A percentile compares a stretch with the other conserved stretches of the same genome.
Evolutionary conservation across 2,797 vertebrate species (phyloP).

Genomic region (Rachycentron canadum): DNA sequence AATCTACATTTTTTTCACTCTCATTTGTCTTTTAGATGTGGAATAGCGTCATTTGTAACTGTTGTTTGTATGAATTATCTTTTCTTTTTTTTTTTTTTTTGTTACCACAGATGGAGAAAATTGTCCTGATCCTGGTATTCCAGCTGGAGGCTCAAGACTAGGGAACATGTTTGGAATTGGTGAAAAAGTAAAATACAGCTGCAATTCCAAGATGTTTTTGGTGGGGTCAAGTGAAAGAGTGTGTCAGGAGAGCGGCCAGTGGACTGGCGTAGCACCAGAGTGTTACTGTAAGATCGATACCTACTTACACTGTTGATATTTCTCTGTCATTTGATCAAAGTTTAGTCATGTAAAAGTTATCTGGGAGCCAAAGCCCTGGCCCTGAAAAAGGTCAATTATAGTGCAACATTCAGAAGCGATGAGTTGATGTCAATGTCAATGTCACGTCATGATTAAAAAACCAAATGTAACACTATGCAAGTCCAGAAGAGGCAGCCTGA

Average conservation of each 20-base stretch:
- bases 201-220: constrained; percentile 57
- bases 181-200: constrained; percentile 73
- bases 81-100: constrained; percentile 8
- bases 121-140: constrained; percentile 79
- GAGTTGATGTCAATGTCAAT: too few relatives aligned
- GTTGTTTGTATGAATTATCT: background rate
- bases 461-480: too few relatives aligned
- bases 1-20: background rate
- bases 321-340: background rate
- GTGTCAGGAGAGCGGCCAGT: constrained; percentile 72
- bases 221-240: constrained; percentile 70
- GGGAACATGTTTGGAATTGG: constrained; percentile 64
- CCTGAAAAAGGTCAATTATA: too few relatives aligned
- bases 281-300: constrained; percentile 79
- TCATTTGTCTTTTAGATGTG: background rate
- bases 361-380: background rate
- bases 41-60: background rate
- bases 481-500: too few relatives aligned
- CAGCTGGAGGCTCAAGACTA: constrained; percentile 67
- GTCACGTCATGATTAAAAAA: too few relatives aligned
- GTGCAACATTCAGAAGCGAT: too few relatives aligned
- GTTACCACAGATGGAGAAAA: constrained; percentile 43
- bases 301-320: background rate
- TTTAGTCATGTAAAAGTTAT: background rate
- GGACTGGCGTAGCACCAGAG: constrained; percentile 74